Conservation (phyloP, 1,140 invertebrate species). For the Penaeus vannamei region DNA sequence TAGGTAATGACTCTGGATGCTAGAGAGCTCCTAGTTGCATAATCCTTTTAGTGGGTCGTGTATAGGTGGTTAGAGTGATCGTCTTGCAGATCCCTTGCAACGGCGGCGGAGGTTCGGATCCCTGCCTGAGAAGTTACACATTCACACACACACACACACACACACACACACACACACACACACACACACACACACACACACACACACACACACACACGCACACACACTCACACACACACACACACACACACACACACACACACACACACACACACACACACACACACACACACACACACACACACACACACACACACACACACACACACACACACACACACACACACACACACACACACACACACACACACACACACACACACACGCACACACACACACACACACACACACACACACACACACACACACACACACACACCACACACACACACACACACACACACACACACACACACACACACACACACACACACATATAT, state of each 20-base stretch:
- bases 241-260: neutral
- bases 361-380: too few species aligned
- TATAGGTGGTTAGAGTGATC: too few species aligned
- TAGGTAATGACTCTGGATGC: too few species aligned
- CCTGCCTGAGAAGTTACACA: too few species aligned
- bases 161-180: neutral
- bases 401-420: neutral
- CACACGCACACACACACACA: neutral
- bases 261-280: neutral
- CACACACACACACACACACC: neutral
- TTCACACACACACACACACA: neutral
- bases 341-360: neutral
- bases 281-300: neutral
- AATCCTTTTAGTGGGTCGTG: too few species aligned
- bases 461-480: neutral
- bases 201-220: neutral
- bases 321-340: neutral
- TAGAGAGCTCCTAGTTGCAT: too few species aligned
- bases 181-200: neutral
- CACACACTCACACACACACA: neutral
- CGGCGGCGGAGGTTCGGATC: too few species aligned
- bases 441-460: neutral
- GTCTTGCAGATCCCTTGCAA: too few species aligned
- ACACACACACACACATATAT: constrained; percentile 33
- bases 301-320: neutral